A percentile compares a stretch with the other conserved stretches of the same genome.
Evolutionary conservation across 2,113 vertebrate species (phyloP).

Genomic region (Stegostoma tigrinum): DNA sequence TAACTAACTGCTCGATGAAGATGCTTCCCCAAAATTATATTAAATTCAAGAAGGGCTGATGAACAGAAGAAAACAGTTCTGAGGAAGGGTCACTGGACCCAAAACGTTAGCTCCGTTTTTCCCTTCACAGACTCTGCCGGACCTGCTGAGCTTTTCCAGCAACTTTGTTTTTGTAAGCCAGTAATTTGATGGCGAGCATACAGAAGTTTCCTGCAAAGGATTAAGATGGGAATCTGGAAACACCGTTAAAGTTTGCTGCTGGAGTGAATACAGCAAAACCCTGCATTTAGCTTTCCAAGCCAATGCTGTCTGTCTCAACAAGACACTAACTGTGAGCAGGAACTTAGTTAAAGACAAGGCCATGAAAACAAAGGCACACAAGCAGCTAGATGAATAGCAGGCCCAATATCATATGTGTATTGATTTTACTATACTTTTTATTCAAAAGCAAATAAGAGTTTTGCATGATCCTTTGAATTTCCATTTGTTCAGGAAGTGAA

Average conservation of each 20-base stretch:
- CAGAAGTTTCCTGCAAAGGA: too few species aligned
- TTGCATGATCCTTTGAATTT: neutral
- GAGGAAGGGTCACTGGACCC: too few species aligned
- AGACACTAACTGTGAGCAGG: neutral
- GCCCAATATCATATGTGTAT: neutral
- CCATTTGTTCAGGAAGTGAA: neutral
- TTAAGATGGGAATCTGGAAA: neutral
- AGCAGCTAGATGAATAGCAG: neutral
- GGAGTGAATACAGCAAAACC: neutral
- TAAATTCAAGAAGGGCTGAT: constrained; percentile 38
- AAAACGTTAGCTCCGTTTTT: too few species aligned
- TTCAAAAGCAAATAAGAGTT: neutral
- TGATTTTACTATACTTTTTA: neutral
- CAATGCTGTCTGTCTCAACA: neutral
- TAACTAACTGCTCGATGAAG: neutral
- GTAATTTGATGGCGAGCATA: neutral
- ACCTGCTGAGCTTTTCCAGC: too few species aligned
- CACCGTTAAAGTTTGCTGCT: neutral
- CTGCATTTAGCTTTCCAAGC: neutral
- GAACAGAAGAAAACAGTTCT: neutral
- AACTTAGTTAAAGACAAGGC: neutral
- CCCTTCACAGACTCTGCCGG: too few species aligned
- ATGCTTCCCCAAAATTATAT: neutral
- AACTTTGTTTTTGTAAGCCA: too few species aligned
- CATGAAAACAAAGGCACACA: neutral